Evolutionary conservation across 2,888 invertebrate species (phyloP), one percentile per base, ranked within the genome.

Genomic region (Synergus umbraculus): DNA sequence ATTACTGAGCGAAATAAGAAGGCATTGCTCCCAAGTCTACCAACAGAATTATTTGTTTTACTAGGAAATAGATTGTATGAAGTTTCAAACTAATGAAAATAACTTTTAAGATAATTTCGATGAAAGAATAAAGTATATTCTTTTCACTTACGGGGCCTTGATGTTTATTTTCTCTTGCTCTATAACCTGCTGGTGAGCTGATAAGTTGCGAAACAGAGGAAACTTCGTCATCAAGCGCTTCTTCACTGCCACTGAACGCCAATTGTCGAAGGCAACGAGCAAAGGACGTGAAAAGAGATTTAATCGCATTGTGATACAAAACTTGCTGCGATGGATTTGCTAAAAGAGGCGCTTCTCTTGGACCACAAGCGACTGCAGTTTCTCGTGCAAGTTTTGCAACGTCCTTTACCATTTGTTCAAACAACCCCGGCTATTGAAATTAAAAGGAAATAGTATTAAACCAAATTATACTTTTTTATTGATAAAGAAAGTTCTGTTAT

Each of bases 1-100:
- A 92, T 98, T 98, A 86, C 98, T 97, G 82, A 97, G 94, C 77
- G 97, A 96, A 81, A 98, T 96, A 65, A 98, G 93, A 85, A 98
- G 94, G 79, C 96, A 94, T 87, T 96, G 96, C 91, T 97, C 97
- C 96, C 96, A 96, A 76, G 94, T 94, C 89, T 94, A 92, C 73
- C 67, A 81, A n/a, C n/a, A 79, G 78, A 67, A 63, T 77, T 13
- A 79, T 12, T 49, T 29, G 29, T 29, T 29, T 29, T 29, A 29
- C 29, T 29, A 29, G 3, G 29, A 29, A 29, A 3, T 29, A 29
- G 29, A 29, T 29, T 29, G 29, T 29, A 29, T 29, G 29, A 29
- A 29, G 3, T 29, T 29, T 29, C 29, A 29, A 29, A 29, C 3
- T 29, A 29, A 29, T 3, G 3, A 29, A 29, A 29, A 29, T 1